These are phyloP conservation scores for Helleia helle DNA, from an alignment of 2,888 invertebrate genomes.

Conservation along the genomic window DNA sequence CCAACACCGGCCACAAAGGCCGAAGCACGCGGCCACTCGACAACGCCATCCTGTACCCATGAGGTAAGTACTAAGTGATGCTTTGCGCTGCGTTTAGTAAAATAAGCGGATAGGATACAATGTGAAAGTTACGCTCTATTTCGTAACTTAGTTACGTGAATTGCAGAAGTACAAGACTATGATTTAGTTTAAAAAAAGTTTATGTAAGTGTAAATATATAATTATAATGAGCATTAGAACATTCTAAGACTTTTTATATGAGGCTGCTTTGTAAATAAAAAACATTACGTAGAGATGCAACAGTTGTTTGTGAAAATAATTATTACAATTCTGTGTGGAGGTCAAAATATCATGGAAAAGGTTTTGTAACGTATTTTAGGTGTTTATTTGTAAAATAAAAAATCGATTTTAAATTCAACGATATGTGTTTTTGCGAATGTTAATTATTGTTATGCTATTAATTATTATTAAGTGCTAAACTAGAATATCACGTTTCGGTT, in stretches of 20 bases:
- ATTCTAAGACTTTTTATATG: too few species aligned
- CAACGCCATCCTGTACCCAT: constrained; percentile 15
- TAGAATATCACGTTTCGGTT: too few species aligned
- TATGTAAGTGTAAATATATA: too few species aligned
- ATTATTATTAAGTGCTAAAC: too few species aligned
- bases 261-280: too few species aligned
- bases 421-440: background rate
- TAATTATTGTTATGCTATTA: too few species aligned
- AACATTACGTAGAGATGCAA: too few species aligned
- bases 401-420: too few species aligned
- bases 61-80: constrained; percentile 21
- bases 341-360: constrained; percentile 1
- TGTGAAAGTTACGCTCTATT: background rate
- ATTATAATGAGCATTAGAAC: too few species aligned
- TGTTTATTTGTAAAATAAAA: too few species aligned
- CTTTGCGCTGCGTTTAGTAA: constrained; percentile 16
- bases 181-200: background rate
- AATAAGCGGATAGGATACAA: background rate
- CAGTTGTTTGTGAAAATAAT: constrained; percentile 3
- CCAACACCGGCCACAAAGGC: constrained; percentile 23
- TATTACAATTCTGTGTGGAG: constrained; percentile 1
- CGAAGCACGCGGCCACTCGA: constrained; percentile 8
- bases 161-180: background rate
- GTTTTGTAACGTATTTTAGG: background rate
- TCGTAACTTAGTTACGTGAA: background rate